Evolutionary conservation across 2,113 vertebrate genomes (phyloP), one percentile per base, ranked within the genome.

Genomic region (Saimiri boliviensis): DNA sequence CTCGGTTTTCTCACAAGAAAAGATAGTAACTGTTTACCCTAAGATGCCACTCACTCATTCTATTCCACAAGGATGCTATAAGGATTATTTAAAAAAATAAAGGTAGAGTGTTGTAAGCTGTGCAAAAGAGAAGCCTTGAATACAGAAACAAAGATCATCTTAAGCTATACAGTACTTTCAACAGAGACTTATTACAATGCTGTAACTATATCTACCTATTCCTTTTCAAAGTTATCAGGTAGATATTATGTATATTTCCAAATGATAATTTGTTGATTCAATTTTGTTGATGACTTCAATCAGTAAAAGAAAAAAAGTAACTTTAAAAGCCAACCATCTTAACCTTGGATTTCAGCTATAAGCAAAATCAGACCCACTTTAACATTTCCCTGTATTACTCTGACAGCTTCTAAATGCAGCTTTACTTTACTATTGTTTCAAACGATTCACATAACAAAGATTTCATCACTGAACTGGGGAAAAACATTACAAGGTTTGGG

Each of bases 391-490:
- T 96, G 98, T 97, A 96, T 85, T 73, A 95, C 74, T 25, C 60
- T 32, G 16, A 93, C 54, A 76, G 70, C 95, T 37, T 96, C 42
- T 86, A 90, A 92, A 93, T 88, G 85, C 13, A 82, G 76, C 89
- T 10, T 96, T 68, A 90, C 56, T 97, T 93, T 66, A 93, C 89
- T 96, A 68, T 49, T 96, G 60, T 82, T 93, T 56, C 89, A 35
- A 94, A 85, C 94, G 95, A 92, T 77, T 97, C 94, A 54, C 0
- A 95, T 52, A 82, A 88, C 8, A 92, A 93, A 97, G 81, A 91
- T 92, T 93, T 79, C n/a, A n/a, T 92, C 90, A 97, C 76, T 97
- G 97, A 98, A 93, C 74, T 97, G 93, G 80, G 19, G 66, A 97
- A 97, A 97, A 88, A 42, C n/a, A 71, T 95, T 93, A 87, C 68